A percentile compares a stretch with the other conserved stretches of the same genome.
phyloP scores from a whole-genome alignment of 1,140 invertebrate genomes.

The Tetranychus urticae region DNA sequence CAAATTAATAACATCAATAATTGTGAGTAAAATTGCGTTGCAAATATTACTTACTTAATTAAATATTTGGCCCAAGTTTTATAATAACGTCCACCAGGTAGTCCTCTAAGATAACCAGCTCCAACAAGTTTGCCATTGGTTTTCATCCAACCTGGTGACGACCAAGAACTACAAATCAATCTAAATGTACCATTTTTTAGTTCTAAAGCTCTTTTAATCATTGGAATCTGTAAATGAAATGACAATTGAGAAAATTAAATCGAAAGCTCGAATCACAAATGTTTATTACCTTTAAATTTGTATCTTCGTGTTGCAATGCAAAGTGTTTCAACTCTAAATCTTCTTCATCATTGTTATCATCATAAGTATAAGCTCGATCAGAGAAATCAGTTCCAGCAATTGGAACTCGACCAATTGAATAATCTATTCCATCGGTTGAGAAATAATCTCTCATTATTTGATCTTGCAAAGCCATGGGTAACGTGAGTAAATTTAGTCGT shows the following conservation, averaged over 20 bases:
- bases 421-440: slow-evolving; percentile 18
- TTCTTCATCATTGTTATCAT: slow-evolving; percentile 23
- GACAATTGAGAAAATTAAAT: slow-evolving; percentile 25
- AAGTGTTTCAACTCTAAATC: slow-evolving; percentile 41
- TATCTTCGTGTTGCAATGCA: slow-evolving; percentile 36
- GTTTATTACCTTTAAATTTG: slow-evolving; percentile 29
- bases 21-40: background rate
- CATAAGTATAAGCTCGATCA: slow-evolving; percentile 36
- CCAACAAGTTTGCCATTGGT: slow-evolving; percentile 38
- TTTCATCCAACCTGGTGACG: slow-evolving; percentile 58
- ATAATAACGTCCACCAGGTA: background rate
- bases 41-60: background rate
- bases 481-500: slow-evolving; percentile 39
- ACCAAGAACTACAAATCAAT: slow-evolving; percentile 50
- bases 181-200: slow-evolving; percentile 22
- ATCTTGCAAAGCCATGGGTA: slow-evolving; percentile 29
- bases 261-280: background rate
- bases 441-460: slow-evolving; percentile 16
- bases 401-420: slow-evolving; percentile 29
- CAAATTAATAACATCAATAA: background rate
- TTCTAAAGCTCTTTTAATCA: slow-evolving; percentile 29
- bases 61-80: slow-evolving; percentile 51
- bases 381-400: slow-evolving; percentile 65
- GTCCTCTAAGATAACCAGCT: background rate
- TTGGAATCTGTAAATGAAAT: slow-evolving; percentile 37